Evolutionary conservation across 1,140 invertebrate genomes (phyloP).

Genomic region (Drosophila sucinea): DNA sequence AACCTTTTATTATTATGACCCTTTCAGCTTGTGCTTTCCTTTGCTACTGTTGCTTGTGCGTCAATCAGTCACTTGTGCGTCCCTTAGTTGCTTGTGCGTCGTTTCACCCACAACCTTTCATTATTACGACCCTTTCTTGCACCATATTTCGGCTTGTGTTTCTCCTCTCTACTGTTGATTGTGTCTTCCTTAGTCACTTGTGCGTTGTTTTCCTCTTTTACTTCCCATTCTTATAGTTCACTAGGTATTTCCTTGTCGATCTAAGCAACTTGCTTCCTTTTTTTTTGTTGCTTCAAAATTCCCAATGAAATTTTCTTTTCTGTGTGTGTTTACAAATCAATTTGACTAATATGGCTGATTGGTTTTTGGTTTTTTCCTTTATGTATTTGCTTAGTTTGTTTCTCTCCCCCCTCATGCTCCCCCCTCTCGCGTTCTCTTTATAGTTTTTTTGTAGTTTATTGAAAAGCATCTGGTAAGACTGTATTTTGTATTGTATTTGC

Average conservation of each 20-base stretch:
- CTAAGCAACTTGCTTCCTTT: background rate
- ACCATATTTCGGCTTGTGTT: too few relatives aligned
- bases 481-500: background rate
- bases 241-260: background rate
- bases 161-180: too few relatives aligned
- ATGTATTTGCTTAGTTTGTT: background rate
- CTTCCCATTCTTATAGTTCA: slow-evolving; percentile 18
- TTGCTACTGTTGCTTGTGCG: too few relatives aligned
- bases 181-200: too few relatives aligned
- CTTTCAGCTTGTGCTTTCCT: too few relatives aligned
- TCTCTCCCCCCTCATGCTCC: too few relatives aligned
- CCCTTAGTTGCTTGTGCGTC: too few relatives aligned
- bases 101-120: too few relatives aligned
- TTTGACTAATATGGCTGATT: slow-evolving; percentile 72
- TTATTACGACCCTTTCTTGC: too few relatives aligned
- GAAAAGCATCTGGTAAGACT: background rate
- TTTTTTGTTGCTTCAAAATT: background rate
- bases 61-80: too few relatives aligned
- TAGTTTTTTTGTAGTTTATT: background rate
- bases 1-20: too few relatives aligned
- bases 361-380: slow-evolving; percentile 41
- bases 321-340: slow-evolving; percentile 69
- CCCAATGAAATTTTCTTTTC: slow-evolving; percentile 61
- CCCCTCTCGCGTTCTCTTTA: background rate
- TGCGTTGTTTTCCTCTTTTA: slow-evolving; percentile 21